Percentiles rank a stretch among this genome's conserved stretches.
Conservation (phyloP, 2,113 vertebrate genomes). For the Cebidichthys violaceus region DNA sequence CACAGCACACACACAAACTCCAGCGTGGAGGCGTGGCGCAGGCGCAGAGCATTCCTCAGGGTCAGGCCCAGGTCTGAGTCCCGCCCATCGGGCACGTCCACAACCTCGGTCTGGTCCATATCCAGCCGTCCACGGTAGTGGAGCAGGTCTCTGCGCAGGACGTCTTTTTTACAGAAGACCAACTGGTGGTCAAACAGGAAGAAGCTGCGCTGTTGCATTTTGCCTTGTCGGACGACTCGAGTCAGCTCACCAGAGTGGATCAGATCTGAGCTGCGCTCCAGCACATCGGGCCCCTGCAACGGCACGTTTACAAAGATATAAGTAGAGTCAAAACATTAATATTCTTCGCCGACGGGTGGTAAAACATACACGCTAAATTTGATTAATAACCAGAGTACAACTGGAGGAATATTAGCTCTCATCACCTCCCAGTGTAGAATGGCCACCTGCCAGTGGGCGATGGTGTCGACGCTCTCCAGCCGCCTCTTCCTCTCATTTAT, state of each 20-base stretch:
- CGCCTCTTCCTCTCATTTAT: conserved; percentile 97
- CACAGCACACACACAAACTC: conserved; percentile 89
- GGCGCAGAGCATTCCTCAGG: conserved; percentile 91
- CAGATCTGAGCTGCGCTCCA: conserved; percentile 94
- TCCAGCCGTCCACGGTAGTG: conserved; percentile 93
- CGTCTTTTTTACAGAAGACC: conserved; percentile 96
- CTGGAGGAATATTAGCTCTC: background rate
- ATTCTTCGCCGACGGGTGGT: background rate
- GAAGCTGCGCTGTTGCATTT: conserved; percentile 94
- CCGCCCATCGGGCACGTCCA: conserved; percentile 89
- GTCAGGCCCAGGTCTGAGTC: conserved; percentile 88
- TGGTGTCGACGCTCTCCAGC: conserved; percentile 95
- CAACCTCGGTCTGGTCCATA: conserved; percentile 88
- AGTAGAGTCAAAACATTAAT: conserved; percentile 3
- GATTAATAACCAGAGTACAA: background rate
- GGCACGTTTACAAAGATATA: background rate
- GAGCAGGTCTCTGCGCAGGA: conserved; percentile 94
- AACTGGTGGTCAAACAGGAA: conserved; percentile 99
- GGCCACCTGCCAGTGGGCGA: conserved; percentile 96
- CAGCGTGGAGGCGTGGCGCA: conserved; percentile 85
- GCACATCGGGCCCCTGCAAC: conserved; percentile 90
- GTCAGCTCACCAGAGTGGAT: conserved; percentile 96
- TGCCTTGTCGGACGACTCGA: conserved; percentile 89
- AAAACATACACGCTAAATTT: background rate
- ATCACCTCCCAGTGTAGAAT: conserved; percentile 97